A percentile compares a stretch with the other conserved stretches of the same genome.
Evolutionary conservation across 1,140 invertebrate species (phyloP).

Genomic region (Pinna nobilis): DNA sequence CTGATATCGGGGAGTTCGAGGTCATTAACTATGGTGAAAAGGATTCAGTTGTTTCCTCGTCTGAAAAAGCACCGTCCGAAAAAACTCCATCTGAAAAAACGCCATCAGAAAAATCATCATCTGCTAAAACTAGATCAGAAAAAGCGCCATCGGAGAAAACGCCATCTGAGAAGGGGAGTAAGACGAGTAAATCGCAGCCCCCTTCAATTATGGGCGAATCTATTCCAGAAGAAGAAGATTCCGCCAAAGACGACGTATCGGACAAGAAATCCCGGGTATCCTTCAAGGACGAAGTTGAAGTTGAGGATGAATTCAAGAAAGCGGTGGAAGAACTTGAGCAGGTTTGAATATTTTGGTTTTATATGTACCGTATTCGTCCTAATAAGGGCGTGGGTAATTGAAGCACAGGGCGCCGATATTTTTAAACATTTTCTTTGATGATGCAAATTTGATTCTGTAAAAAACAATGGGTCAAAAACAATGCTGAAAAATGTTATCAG

Average conservation of each 20-base stretch:
- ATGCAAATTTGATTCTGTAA: no score
- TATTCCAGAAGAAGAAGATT: conserved; percentile 29
- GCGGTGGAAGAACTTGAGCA: conserved; percentile 42
- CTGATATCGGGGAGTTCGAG: conserved; percentile 61
- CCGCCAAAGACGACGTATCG: background rate
- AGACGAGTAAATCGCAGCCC: conserved; percentile 40
- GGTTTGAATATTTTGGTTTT: no score
- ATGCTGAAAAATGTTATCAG: no score
- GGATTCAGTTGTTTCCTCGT: no score
- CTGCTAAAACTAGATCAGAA: conserved; percentile 22
- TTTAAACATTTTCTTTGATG: no score
- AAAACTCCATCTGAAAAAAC: conserved; percentile 24
- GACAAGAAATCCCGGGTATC: conserved; percentile 36
- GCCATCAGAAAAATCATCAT: conserved; percentile 20
- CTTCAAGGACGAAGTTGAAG: conserved; percentile 31
- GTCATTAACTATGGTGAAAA: conserved; percentile 60
- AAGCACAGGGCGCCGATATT: no score
- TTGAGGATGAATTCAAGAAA: conserved; percentile 50
- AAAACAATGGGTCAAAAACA: no score
- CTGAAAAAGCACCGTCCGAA: conserved; percentile 20
- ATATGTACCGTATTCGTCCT: no score
- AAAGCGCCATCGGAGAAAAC: conserved; percentile 27
- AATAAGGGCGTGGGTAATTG: no score
- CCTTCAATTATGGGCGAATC: conserved; percentile 42
- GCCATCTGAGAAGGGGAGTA: conserved; percentile 22